A percentile compares a stretch with the other conserved stretches of the same genome.
These are phyloP conservation scores for Pteromalus puparum DNA, from an alignment of 1,140 invertebrate species.

Conservation along the genomic window DNA sequence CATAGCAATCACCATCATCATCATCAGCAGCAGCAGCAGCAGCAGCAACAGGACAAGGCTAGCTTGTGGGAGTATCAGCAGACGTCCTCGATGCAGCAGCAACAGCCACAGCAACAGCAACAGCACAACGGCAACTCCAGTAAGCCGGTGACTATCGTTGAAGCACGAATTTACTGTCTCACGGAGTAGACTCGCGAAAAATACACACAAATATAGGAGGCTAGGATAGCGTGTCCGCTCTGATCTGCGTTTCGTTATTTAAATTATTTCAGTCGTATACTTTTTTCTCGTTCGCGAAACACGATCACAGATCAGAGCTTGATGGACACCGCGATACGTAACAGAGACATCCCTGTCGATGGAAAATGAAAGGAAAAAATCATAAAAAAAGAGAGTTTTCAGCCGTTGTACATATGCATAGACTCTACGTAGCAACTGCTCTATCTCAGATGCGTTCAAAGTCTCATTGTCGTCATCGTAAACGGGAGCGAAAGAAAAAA, in stretches of 20 bases:
- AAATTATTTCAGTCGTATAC: no score
- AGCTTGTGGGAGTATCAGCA: conserved; percentile 23
- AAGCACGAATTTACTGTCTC: conserved; percentile 53
- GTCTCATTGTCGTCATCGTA: not conserved
- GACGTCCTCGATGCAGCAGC: not conserved
- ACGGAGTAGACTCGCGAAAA: conserved; percentile 26
- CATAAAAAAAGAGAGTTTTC: not conserved
- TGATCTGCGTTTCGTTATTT: not conserved
- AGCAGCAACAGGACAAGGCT: conserved; percentile 2
- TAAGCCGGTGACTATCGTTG: conserved; percentile 54
- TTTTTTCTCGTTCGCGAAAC: no score
- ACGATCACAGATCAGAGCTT: not conserved
- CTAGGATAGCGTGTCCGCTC: not conserved
- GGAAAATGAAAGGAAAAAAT: not conserved
- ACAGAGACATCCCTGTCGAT: no score
- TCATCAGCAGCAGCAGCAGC: not conserved
- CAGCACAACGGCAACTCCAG: conserved; percentile 29
- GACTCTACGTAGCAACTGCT: not conserved
- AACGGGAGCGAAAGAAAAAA: not conserved
- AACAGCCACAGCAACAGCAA: conserved; percentile 1
- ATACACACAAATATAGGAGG: not conserved
- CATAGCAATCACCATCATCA: not conserved
- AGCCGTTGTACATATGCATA: not conserved
- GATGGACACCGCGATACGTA: not conserved
- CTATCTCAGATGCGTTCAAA: conserved; percentile 4